Evolutionary conservation across 2,888 invertebrate species (phyloP).

Genomic region (Patella pellucida): DNA sequence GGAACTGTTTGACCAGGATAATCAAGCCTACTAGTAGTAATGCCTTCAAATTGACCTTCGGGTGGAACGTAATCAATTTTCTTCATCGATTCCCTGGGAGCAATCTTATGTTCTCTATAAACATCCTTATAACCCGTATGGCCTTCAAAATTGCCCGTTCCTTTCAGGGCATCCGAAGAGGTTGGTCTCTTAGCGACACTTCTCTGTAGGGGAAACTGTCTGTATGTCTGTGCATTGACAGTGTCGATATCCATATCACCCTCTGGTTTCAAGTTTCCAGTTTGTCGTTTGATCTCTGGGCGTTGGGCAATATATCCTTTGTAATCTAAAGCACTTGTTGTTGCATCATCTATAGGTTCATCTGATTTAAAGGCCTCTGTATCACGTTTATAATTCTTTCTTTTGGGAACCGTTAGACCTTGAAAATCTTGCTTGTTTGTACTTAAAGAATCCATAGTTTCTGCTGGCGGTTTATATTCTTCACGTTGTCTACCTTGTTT

Average conservation of each 20-base stretch:
- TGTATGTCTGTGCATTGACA: background rate
- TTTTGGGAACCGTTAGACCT: conserved; percentile 4
- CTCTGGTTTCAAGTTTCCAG: background rate
- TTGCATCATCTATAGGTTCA: conserved; percentile 20
- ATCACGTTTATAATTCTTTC: background rate
- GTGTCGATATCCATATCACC: conserved; percentile 13
- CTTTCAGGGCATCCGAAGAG: conserved; percentile 16
- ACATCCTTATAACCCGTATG: conserved; percentile 61
- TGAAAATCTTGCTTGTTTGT: conserved; percentile 17
- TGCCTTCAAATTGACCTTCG: conserved; percentile 50
- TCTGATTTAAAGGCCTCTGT: conserved; percentile 3
- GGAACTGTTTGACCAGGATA: conserved; percentile 37
- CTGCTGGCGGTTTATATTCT: background rate
- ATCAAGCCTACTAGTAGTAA: conserved; percentile 53
- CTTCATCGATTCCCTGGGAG: conserved; percentile 38
- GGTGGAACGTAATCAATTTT: conserved; percentile 46
- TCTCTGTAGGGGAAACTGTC: too few relatives aligned
- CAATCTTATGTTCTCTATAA: conserved; percentile 57
- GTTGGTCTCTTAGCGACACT: background rate
- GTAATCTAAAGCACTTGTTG: conserved; percentile 17
- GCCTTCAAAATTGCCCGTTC: conserved; percentile 56
- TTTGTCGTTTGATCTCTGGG: background rate
- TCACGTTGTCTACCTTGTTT: background rate
- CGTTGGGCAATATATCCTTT: background rate
- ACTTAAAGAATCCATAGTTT: conserved; percentile 16